A percentile compares a stretch with the other conserved stretches of the same genome.
Evolutionary conservation across 1,140 invertebrate species (phyloP).

Genomic region (Heterodera schachtii): DNA sequence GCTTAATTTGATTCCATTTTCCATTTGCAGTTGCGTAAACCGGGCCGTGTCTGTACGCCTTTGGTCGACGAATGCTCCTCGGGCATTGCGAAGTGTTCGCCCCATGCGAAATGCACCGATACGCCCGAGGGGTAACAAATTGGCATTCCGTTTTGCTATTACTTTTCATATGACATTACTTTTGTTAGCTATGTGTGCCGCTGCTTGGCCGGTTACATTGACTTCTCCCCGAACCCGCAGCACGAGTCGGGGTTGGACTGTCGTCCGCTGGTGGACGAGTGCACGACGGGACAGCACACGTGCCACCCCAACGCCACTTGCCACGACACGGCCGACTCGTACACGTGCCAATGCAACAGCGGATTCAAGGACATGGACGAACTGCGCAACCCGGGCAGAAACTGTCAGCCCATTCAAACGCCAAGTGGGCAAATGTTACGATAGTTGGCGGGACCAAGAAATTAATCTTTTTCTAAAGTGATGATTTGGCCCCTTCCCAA

Average conservation of each 20-base stretch:
- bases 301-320: conserved; percentile 60
- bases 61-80: conserved; percentile 56
- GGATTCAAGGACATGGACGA: conserved; percentile 63
- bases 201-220: conserved; percentile 66
- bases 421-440: neutral
- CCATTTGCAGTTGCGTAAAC: conserved; percentile 37
- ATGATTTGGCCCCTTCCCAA: no score
- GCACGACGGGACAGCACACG: conserved; percentile 46
- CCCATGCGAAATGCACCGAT: conserved; percentile 66
- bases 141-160: neutral
- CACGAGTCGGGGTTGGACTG: conserved; percentile 56
- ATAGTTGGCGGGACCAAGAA: neutral
- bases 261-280: conserved; percentile 60
- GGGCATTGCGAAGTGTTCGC: conserved; percentile 61
- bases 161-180: no score
- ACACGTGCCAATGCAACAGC: conserved; percentile 57
- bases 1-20: neutral
- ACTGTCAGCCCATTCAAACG: conserved; percentile 47
- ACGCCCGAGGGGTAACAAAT: conserved; percentile 48
- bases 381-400: conserved; percentile 60
- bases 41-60: conserved; percentile 57
- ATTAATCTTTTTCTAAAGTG: no score
- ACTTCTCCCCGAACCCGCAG: conserved; percentile 64
- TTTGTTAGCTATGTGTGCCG: conserved; percentile 59
- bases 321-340: conserved; percentile 61